Base-by-base conservation (phyloP, 2,797 vertebrate genomes). In the Coccyzus lansbergi region DNA sequence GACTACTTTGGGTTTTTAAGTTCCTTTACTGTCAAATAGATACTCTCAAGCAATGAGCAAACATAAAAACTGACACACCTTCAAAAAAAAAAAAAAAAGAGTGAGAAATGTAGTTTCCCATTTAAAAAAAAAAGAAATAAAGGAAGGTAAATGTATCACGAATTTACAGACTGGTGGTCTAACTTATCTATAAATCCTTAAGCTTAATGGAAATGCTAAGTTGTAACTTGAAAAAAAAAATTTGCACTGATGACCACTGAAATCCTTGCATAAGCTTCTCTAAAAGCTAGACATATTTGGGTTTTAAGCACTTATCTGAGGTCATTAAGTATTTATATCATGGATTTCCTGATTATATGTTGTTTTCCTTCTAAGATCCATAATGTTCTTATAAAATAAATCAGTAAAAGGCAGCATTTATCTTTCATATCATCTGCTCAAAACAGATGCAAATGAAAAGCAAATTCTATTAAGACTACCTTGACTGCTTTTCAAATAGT, bases 361-460 rank as follows among this genome's bases (percentile, higher is more conserved):
- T 79, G 82, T 81, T 95, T 93, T 95, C 10, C 24, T 95, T 90
- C 64, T 64, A 64, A 83, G 49, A 82, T 78, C 36, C 31, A 18
- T 89, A 85, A 94, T 79, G 49, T 94, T 92, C 76, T 94, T 94
- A 89, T 18, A 85, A 94, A 95, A 90, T 78, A 93, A 88, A 71
- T 94, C 86, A 68, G 56, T 48, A 79, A 94, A 95, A 92, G 13
- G 60, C 62, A 89, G 19, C 10, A 7, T 86, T 96, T 74, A 53
- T 94, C 42, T 68, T 87, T 70, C 1, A 1, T 21, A 72, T 92
- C 24, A 82, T 92, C 93, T 78, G 78, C 33, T 94, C 82, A 67
- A 91, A 96, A 70, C 60, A 92, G 53, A 94, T 84, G 63, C 40
- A 96, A 91, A 85, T 76, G 38, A 89, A 92, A 93, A 92, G 3